Percentiles rank a stretch among this genome's conserved stretches.
Evolutionary conservation across 2,113 vertebrate species (phyloP).

Genomic region (Ovibos moschatus): DNA sequence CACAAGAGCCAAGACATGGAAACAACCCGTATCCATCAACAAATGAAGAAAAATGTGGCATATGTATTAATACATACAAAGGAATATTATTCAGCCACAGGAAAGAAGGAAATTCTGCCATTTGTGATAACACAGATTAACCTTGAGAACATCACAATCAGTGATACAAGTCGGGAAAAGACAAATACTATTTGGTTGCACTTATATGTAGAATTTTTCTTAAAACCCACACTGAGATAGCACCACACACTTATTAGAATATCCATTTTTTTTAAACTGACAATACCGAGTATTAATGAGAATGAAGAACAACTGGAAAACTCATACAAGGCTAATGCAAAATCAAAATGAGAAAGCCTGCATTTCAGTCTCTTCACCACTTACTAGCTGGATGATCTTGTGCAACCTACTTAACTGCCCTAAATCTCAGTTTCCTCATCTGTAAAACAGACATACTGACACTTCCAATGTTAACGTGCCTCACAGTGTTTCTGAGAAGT

Average conservation of each 20-base stretch:
- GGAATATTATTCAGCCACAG: background rate
- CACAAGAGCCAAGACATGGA: background rate
- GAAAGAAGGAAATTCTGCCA: background rate
- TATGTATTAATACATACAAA: background rate
- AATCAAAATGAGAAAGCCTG: background rate
- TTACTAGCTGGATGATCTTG: background rate
- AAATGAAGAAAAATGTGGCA: background rate
- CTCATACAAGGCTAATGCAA: background rate
- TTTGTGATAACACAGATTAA: background rate
- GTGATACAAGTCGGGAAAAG: background rate
- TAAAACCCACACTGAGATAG: background rate
- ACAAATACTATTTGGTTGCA: background rate
- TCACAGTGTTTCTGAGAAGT: background rate
- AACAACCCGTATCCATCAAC: background rate
- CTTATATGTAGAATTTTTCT: background rate
- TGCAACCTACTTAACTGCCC: background rate
- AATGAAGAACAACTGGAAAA: background rate
- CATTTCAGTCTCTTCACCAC: background rate
- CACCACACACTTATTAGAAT: background rate
- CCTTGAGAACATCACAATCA: background rate
- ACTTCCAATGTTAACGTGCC: background rate
- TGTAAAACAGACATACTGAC: background rate
- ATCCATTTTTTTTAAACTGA: background rate
- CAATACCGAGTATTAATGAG: background rate
- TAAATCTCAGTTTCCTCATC: background rate